Evolutionary conservation across 1,140 invertebrate genomes (phyloP), one percentile per base, ranked within the genome.

Genomic region (Battus philenor): DNA sequence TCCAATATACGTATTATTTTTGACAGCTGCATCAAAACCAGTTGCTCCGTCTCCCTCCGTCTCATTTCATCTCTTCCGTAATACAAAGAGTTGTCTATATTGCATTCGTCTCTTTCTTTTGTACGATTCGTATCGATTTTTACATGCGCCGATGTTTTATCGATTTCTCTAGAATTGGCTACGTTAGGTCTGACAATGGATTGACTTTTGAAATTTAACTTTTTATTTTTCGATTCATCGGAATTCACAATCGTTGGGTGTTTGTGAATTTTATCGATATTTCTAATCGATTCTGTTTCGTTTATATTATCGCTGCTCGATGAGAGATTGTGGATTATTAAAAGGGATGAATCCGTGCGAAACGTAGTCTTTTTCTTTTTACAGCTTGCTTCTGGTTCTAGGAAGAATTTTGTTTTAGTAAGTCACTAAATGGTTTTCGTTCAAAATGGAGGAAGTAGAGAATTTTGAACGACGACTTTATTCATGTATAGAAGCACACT

Each of bases 1-100:
- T 81, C 77, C 55, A 81, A 46, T 2, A 81, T 47, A 12, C 55
- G 56, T 27, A 77, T 49, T 1, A 81, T 76, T 44, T 50, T 75
- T 0, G 61, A 39, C 0, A 81, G 36, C 30, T 77, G 61, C 18
- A 34, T 38, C 20, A 77, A 24, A 32, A 81, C 58, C 8, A 66
- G 26, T 32, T 58, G 26, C 9, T 79, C 66, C 1, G 51, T 63
- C 1, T 68, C 53, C 11, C 36, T 1, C 10, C 47, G 32, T 47
- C 39, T 53, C 10, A n/a, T 46, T 12, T 62, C 49, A 8, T 36
- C 33, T 36, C 33, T 36, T 1, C 7, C n/a, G 4, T 29, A 9
- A 0, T 36, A 15, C 0, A 10, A 4, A 2, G 2, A 16, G 13
- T 36, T 36, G 33, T 36, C 17, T 18, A 34, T 12, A 20, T 2